Evolutionary conservation across 2,888 invertebrate species (phyloP), one percentile per base, ranked within the genome.

Genomic region (Scaptomyza reducta): DNA sequence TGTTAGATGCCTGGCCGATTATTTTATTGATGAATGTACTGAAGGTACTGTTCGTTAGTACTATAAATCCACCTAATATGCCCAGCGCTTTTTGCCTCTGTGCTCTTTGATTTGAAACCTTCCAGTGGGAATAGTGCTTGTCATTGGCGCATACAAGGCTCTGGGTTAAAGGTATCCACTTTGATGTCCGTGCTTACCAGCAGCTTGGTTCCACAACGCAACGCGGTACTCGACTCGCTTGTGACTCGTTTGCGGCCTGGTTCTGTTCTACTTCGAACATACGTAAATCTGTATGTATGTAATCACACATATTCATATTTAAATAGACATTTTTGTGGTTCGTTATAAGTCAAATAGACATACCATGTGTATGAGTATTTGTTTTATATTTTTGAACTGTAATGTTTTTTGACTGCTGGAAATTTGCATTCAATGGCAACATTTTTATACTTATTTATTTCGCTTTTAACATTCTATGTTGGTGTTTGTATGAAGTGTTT

Each of bases 11-110:
- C 13, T 11, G 13, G 13, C 13, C 35, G n/a, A 29, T 35, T n/a
- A 61, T 58, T 70, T 82, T 77, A 79, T 77, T 79, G 74, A 83
- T 80, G 72, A 27, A n/a, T 35, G n/a, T 38, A 38, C 2, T 38
- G 3, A 9, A 14, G 1, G n/a, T 14, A 38, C 9, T 9, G 38
- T 38, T 38, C 13, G 38, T 14, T 14, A 1, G 14, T 9, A 38
- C 38, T 6, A 38, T 38, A 2, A 7, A 38, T 22, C 22, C 22
- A 22, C 22, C 3, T 4, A 5, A 22, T 13, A 13, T 33, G 33
- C 22, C 22, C 22, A 22, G 3, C 22, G 22, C 22, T 13, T 0
- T 13, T 49, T 35, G 35, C 7, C n/a, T n/a, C 6, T 14, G 14
- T 9, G 38, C 9, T 14, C 14, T 14, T 14, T 38, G 38, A 14